A percentile compares a stretch with the other conserved stretches of the same genome.
Evolutionary conservation across 2,113 vertebrate species (phyloP).

Genomic region (Malurus cyaneus): DNA sequence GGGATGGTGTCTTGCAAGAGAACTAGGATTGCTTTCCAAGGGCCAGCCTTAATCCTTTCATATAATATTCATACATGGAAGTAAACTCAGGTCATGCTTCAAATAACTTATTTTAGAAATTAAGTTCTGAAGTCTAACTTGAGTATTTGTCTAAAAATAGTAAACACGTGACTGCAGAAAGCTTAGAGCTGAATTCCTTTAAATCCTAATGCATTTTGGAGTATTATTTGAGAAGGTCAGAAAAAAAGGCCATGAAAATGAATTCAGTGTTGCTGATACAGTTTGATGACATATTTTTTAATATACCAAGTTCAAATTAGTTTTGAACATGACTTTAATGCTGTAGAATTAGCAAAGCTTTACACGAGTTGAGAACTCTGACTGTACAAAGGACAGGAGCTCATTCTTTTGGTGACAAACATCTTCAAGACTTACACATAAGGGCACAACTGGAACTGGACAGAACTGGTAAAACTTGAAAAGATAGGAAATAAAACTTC

Average conservation of each 20-base stretch:
- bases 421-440: background rate
- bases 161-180: background rate
- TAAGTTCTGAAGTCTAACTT: constrained; percentile 17
- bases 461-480: background rate
- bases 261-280: background rate
- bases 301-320: background rate
- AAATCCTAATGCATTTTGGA: constrained; percentile 3
- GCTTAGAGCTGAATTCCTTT: background rate
- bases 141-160: constrained; percentile 38
- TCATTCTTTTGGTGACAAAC: background rate
- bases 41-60: constrained; percentile 41
- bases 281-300: background rate
- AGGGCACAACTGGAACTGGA: background rate
- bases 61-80: constrained; percentile 53
- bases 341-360: background rate
- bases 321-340: background rate
- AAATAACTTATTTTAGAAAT: constrained; percentile 26
- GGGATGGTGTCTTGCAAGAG: background rate
- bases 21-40: constrained; percentile 35
- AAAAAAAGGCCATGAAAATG: background rate
- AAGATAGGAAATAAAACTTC: background rate
- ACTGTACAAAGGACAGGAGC: background rate
- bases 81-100: constrained; percentile 30
- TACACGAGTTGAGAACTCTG: background rate
- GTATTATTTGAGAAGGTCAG: background rate